Evolutionary conservation across 2,113 vertebrate genomes (phyloP), one percentile per base, ranked within the genome.

Genomic region (Arothron firmamentum): DNA sequence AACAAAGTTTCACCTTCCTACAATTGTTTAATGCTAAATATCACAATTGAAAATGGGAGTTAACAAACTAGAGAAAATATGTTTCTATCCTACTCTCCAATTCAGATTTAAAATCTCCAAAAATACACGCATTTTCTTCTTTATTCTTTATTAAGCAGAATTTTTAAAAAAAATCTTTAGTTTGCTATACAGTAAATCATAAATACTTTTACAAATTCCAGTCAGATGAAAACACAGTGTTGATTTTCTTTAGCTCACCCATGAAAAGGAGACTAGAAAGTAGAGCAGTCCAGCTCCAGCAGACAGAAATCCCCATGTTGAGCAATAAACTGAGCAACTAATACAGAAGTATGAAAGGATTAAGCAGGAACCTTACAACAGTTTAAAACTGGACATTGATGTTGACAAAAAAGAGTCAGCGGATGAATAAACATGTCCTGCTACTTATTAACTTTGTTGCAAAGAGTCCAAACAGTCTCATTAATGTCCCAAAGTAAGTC

Each of bases 361-460:
- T 56, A 41, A 2, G 1, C 9, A 41, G 20, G 25, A 56, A 16
- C 42, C 1, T 38, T 1, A 8, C 5, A 42, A 65, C 74, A 80
- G 74, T 82, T 67, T 70, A 41, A 41, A 55, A 78, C 6, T 13
- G 2, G 2, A 55, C 8, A 18, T n/a, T 48, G 46, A 48, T 48
- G 46, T n/a, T 18, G 46, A 48, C 28, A 31, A 31, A 49, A 59
- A 10, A 23, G 47, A 38, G 31, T 47, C 50, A 18, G 19, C 41
- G 28, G 16, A 63, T 62, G 52, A 25, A 25, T 21, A 58, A 52
- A 70, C 25, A 65, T 6, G 45, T 13, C 31, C 52, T 55, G 83
- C 69, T 67, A 91, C 59, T 89, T 42, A 89, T 90, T 90, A 88
- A 89, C 87, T 52, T 56, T 5, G 57, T 28, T 43, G 61, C 59